Evolutionary conservation across 2,797 vertebrate genomes (phyloP), one percentile per base, ranked within the genome.

Genomic region (Parauchenoglanis punctatus): DNA sequence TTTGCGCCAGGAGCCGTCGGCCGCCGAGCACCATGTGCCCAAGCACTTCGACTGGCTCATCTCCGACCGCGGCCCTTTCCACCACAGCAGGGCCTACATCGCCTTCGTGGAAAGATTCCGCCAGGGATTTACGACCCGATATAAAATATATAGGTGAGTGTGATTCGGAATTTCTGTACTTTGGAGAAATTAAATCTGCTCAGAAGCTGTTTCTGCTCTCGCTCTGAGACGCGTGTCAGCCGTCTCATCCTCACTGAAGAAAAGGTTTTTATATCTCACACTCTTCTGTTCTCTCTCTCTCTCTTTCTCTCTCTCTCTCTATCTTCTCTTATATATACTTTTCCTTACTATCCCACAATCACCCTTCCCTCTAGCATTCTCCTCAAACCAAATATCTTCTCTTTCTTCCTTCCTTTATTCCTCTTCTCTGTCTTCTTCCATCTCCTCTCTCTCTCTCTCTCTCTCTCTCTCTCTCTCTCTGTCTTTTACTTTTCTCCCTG

Each of bases 31-130:
- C 96, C 98, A 99, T 99, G 98, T 98, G 96, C 97, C 97, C 97
- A 99, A 99, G 96, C 98, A 99, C 95, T 99, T 99, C 97, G 98
- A 99, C 96, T 99, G 98, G 98, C 97, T 99, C 96, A 99, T 99
- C 97, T 99, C 98, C 92, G 98, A 99, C 97, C 98, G 98, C 92
- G 98, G 98, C 95, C 98, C 98, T 94, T 99, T 99, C 97, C 98
- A 99, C 96, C 98, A 99, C 96, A 98, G 98, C 84, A 97, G 97
- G 96, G 98, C 97, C 95, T 99, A 99, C 95, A 97, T 99, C 96
- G 98, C 98, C 97, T 99, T 99, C 97, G 98, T 99, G 98, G 98
- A 99, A 95, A 98, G 97, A 98, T 99, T 98, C 97, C 97, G 98
- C 95, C 98, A 99, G 97, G 98, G 98, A 97, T 99, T 99, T 97